Base-by-base conservation (phyloP, 2,797 vertebrate species). In the Notamacropus eugenii region DNA sequence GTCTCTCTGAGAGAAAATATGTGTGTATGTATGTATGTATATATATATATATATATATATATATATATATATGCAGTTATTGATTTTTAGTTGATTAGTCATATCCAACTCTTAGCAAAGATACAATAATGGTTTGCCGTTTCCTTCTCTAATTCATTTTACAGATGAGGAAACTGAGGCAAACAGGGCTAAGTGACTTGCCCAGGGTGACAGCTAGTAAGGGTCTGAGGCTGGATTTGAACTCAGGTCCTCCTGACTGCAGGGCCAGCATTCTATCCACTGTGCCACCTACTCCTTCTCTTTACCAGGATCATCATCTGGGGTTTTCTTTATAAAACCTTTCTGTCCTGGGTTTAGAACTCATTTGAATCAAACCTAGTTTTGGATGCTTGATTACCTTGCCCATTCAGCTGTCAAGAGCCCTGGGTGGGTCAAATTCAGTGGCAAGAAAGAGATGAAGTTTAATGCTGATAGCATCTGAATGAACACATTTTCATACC, bases 351-450 rank as follows among this genome's bases (percentile, higher is more conserved):
- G 22, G 22, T 87, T 87, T 87, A 82, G 8, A 82, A 82, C 40
- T 97, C 92, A 40, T 3, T 95, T 55, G 58, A 96, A 95, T 87
- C 3, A 93, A 94, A 95, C 93, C 59, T 54, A 87, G 27, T 94
- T 96, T 91, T 46, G 31, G 59, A n/a, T 93, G 31, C 29, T 56
- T 56, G 3, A 54, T 82, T 56, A 93, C 31, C n/a, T 94, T 95
- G 90, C 19, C 94, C 90, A 93, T 91, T 27, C 92, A 40, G 94
- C 91, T 96, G 91, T 94, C 87, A 40, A 87, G 34, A 87, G 13
- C 56, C 24, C 93, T 74, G 62, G 10, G 74, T 91, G 29, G 6
- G 74, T 95, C 90, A 13, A 82, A 91, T 95, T 96, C 58, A 94
- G 52, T 56, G 92, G 52, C 93, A 92, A 93, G 40, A 87, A 87